These are phyloP conservation scores for Resseliella maxima DNA, from an alignment of 2,888 invertebrate species.

Conservation along the genomic window DNA sequence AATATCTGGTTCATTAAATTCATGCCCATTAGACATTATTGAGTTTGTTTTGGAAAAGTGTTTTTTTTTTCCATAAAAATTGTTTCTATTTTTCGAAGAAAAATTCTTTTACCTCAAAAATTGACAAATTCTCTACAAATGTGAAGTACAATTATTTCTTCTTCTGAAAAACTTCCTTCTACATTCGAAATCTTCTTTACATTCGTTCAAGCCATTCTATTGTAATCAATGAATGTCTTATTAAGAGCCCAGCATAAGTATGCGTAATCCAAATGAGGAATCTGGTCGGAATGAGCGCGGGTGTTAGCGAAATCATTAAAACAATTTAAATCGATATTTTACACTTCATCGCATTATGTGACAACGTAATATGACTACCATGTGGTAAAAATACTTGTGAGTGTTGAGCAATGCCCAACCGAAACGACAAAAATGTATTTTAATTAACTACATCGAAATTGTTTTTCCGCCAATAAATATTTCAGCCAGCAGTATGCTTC, in stretches of 20 bases:
- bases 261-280: neutral
- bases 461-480: constrained; percentile 18
- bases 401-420: neutral
- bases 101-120: no score
- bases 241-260: neutral
- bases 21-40: no score
- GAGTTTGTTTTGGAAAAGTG: no score
- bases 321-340: constrained; percentile 9
- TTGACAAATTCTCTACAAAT: no score
- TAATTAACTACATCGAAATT: constrained; percentile 51
- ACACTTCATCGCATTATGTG: neutral
- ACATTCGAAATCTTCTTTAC: neutral
- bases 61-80: no score
- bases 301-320: neutral
- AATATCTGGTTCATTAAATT: no score
- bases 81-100: no score
- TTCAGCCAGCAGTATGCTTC: neutral
- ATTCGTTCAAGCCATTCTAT: neutral
- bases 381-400: constrained; percentile 5
- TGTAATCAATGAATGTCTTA: constrained; percentile 48
- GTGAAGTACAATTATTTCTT: no score
- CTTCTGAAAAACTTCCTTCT: no score
- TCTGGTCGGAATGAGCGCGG: neutral
- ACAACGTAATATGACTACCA: constrained; percentile 11
- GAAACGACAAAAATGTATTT: constrained; percentile 1